These are phyloP conservation scores for Parasteatoda tepidariorum DNA, from an alignment of 1,140 invertebrate species.

Conservation along the genomic window DNA sequence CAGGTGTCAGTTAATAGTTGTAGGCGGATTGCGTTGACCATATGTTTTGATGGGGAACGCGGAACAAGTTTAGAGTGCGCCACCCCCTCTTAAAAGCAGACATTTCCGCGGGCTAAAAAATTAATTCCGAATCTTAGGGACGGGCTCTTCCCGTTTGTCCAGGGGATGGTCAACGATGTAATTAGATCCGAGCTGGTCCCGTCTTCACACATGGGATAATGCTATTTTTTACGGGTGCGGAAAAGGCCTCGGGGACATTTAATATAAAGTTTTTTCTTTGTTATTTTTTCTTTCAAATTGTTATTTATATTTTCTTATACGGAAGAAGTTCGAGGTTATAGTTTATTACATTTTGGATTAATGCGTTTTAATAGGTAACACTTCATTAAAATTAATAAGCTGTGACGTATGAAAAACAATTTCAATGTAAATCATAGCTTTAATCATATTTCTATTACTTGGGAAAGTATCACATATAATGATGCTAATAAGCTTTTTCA, in stretches of 20 bases:
- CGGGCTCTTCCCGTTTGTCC: background rate
- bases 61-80: constrained; percentile 21
- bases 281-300: no score
- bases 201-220: background rate
- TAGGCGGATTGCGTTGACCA: constrained; percentile 59
- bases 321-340: no score
- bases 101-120: background rate
- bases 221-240: background rate
- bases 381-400: no score
- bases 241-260: background rate
- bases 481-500: no score
- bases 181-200: constrained; percentile 5
- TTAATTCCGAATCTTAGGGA: constrained; percentile 37
- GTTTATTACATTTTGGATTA: no score
- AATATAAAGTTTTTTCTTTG: background rate
- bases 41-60: constrained; percentile 37
- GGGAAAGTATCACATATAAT: no score
- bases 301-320: no score
- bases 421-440: no score
- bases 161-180: background rate
- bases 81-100: constrained; percentile 21
- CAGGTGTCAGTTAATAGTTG: constrained; percentile 57
- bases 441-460: no score
- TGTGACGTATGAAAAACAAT: no score
- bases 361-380: no score